A percentile compares a stretch with the other conserved stretches of the same genome.
These are phyloP conservation scores for Oreochromis aureus DNA, from an alignment of 2,113 vertebrate species.

Conservation along the genomic window DNA sequence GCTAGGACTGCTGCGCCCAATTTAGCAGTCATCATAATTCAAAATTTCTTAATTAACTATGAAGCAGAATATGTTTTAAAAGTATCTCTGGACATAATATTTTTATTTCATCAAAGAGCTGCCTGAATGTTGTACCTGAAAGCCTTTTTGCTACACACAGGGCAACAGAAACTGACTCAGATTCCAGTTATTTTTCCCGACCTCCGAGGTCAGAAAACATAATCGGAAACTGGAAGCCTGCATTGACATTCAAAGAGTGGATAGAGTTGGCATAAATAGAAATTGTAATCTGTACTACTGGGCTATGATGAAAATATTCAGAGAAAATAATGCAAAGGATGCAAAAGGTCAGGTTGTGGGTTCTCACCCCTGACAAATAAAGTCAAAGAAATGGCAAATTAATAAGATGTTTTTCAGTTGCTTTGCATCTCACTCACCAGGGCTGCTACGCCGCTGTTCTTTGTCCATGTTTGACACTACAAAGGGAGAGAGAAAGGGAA, in stretches of 20 bases:
- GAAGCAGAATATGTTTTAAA: neutral
- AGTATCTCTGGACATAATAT: neutral
- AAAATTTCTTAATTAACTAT: neutral
- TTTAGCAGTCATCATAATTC: neutral
- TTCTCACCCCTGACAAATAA: neutral
- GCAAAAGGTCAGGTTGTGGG: neutral
- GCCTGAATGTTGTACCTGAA: neutral
- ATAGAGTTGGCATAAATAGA: neutral
- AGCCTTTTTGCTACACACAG: neutral
- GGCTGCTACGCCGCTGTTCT: slow-evolving; percentile 44
- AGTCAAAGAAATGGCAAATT: slow-evolving; percentile 10
- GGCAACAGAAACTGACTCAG: neutral
- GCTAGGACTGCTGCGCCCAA: neutral
- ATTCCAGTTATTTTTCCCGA: neutral
- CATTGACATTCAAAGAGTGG: neutral
- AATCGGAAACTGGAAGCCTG: neutral
- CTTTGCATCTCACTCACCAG: slow-evolving; percentile 56
- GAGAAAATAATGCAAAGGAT: neutral
- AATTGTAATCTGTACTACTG: neutral
- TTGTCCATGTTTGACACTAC: slow-evolving; percentile 67
- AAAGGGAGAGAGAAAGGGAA: slow-evolving; percentile 38
- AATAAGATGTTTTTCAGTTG: slow-evolving; percentile 32
- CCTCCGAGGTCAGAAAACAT: neutral
- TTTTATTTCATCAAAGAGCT: neutral
- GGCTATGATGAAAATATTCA: neutral